Conservation (phyloP, 2,888 invertebrate species). For the Agonopterix arenella region DNA sequence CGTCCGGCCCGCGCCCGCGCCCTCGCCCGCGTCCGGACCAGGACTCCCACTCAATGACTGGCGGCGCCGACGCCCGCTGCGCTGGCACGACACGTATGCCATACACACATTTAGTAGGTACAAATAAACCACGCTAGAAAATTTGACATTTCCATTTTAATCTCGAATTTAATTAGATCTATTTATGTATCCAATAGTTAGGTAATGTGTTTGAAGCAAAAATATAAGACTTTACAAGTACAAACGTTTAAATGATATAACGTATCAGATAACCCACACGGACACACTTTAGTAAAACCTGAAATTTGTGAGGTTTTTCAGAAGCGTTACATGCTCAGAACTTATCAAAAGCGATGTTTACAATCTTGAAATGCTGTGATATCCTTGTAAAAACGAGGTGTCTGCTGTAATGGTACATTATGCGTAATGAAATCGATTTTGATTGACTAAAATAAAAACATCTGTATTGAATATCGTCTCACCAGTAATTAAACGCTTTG, state of each 20-base stretch:
- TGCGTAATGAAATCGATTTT: no score
- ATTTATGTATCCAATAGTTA: slow-evolving; percentile 50
- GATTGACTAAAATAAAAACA: no score
- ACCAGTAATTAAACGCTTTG: no score
- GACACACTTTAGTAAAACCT: no score
- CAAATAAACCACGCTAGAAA: slow-evolving; percentile 16
- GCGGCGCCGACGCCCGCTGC: background rate
- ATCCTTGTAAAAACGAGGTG: no score
- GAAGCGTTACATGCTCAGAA: no score
- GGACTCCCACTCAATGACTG: background rate
- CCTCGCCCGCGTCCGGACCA: background rate
- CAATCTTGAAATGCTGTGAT: no score
- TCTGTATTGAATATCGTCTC: no score
- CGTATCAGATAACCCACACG: no score
- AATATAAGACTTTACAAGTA: slow-evolving; percentile 44
- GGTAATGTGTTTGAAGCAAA: slow-evolving; percentile 21
- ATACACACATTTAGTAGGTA: slow-evolving; percentile 27
- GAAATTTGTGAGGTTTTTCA: no score
- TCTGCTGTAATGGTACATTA: no score
- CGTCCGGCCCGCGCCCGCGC: background rate
- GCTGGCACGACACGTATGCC: slow-evolving; percentile 17
- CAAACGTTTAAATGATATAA: slow-evolving; percentile 22
- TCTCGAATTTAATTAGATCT: slow-evolving; percentile 45
- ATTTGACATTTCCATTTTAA: slow-evolving; percentile 20
- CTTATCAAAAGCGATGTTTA: no score